These are phyloP conservation scores for Clitarchus hookeri DNA, from an alignment of 2,888 invertebrate genomes.

Conservation along the genomic window DNA sequence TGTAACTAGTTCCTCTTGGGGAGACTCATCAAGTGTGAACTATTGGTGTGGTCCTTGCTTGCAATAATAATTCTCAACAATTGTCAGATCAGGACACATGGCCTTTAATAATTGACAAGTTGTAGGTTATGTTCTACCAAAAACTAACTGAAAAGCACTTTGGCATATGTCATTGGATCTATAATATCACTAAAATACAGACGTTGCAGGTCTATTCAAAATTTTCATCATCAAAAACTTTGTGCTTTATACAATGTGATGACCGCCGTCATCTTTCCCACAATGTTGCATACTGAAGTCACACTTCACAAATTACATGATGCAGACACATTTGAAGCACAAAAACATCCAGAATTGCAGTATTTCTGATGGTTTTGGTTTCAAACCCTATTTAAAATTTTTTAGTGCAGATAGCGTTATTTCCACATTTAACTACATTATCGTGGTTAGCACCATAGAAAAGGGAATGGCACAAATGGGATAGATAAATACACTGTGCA, in stretches of 20 bases:
- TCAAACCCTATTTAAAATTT: not conserved
- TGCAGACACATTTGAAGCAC: not conserved
- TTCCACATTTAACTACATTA: too few species aligned
- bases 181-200: not conserved
- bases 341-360: not conserved
- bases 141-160: not conserved
- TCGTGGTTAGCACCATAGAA: too few species aligned
- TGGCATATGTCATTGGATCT: not conserved
- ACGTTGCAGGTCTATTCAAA: not conserved
- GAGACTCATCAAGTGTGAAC: not conserved
- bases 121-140: not conserved
- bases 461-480: too few species aligned
- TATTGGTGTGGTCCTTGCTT: not conserved
- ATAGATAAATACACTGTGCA: too few species aligned
- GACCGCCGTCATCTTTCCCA: not conserved
- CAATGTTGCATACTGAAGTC: not conserved
- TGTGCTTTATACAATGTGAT: not conserved
- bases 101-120: not conserved
- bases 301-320: not conserved
- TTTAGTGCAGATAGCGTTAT: too few species aligned
- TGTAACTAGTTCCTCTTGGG: not conserved
- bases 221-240: not conserved
- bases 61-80: not conserved
- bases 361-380: not conserved
- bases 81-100: not conserved